phyloP scores from a whole-genome alignment of 2,888 invertebrate genomes.

The Conomelus anceps region DNA sequence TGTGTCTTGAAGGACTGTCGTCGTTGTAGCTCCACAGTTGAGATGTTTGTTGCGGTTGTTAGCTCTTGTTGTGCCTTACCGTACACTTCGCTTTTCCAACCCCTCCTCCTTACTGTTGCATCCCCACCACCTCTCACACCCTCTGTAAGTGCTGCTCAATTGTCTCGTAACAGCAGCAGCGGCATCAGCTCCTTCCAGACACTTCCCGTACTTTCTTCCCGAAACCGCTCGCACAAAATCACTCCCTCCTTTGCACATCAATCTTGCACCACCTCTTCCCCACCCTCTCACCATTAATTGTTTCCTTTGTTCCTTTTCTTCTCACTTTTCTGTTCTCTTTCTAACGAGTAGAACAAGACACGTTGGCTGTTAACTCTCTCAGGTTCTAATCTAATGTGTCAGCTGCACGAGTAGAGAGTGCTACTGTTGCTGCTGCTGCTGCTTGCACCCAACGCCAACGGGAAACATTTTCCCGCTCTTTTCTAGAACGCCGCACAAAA shows the following conservation, averaged over 20 bases:
- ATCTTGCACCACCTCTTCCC: background rate
- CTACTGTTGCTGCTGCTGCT: background rate
- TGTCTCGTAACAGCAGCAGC: background rate
- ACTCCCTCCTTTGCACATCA: background rate
- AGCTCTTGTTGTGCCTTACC: background rate
- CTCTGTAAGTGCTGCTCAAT: background rate
- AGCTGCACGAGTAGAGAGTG: background rate
- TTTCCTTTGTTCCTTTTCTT: background rate
- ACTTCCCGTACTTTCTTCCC: no score
- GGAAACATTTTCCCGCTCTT: background rate
- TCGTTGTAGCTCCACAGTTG: background rate
- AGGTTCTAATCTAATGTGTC: background rate
- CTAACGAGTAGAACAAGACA: background rate
- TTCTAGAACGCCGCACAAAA: background rate
- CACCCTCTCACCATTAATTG: background rate
- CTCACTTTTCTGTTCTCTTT: background rate
- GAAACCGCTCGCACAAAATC: background rate
- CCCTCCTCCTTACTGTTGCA: no score
- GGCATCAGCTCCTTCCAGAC: background rate
- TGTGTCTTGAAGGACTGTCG: background rate
- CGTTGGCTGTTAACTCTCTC: background rate
- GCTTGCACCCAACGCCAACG: background rate
- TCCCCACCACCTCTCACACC: no score
- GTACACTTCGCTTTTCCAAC: background rate
- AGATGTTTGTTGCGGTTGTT: background rate